A percentile compares a stretch with the other conserved stretches of the same genome.
Evolutionary conservation across 1,140 invertebrate genomes (phyloP).

Genomic region (Pseudomyrmex sp.): DNA sequence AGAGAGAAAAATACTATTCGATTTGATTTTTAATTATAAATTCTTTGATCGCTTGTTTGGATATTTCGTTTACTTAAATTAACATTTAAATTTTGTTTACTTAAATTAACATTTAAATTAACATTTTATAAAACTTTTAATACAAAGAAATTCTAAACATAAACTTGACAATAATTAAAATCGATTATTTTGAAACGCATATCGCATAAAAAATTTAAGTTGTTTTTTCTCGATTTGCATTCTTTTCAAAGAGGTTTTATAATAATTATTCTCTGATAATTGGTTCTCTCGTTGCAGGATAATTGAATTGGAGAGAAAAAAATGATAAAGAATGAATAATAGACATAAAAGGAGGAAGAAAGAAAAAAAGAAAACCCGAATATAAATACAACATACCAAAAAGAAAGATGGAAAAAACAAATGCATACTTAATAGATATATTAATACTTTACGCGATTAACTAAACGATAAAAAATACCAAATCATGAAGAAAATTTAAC

Average conservation of each 20-base stretch:
- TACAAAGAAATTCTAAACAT: background rate
- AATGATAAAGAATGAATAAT: slow-evolving; percentile 21
- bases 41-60: background rate
- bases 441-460: slow-evolving; percentile 75
- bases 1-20: too few species aligned
- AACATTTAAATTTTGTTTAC: background rate
- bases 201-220: background rate
- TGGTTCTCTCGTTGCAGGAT: slow-evolving; percentile 38
- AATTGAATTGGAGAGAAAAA: slow-evolving; percentile 15
- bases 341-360: slow-evolving; percentile 40
- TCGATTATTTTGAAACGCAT: background rate
- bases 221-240: background rate
- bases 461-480: slow-evolving; percentile 79
- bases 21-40: background rate
- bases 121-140: background rate
- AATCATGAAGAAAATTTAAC: slow-evolving; percentile 79
- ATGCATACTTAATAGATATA: slow-evolving; percentile 74
- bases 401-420: slow-evolving; percentile 62
- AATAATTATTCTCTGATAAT: slow-evolving; percentile 13
- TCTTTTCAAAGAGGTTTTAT: background rate
- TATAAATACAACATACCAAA: slow-evolving; percentile 28
- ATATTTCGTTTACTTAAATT: background rate
- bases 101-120: background rate
- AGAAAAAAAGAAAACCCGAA: slow-evolving; percentile 56
- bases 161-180: background rate